Conservation (phyloP, 2,113 vertebrate species). For the Carollia perspicillata region DNA sequence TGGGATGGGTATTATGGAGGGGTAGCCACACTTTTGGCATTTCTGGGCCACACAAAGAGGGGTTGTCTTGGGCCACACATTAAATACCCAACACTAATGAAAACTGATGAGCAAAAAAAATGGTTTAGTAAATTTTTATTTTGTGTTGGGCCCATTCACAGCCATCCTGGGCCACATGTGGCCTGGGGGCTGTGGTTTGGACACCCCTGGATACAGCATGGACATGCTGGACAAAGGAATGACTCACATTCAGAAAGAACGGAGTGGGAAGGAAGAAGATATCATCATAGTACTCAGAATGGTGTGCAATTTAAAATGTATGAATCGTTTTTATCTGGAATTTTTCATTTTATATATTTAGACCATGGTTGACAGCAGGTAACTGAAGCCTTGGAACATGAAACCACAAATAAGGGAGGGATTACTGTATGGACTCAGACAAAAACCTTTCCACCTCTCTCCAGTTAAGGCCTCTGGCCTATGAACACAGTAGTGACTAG, state of each 20-base stretch:
- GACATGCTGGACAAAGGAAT: neutral
- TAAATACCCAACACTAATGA: too few relatives aligned
- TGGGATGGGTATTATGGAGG: neutral
- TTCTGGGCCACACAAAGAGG: too few relatives aligned
- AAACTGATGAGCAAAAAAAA: too few relatives aligned
- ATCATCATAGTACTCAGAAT: neutral
- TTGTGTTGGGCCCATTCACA: too few relatives aligned
- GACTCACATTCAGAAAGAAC: neutral
- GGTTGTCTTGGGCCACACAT: too few relatives aligned
- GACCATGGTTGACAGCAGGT: neutral
- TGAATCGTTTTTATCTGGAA: neutral
- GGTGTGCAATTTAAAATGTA: neutral
- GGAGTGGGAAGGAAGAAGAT: neutral
- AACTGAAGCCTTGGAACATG: neutral
- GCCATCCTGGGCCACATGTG: too few relatives aligned
- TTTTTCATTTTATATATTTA: neutral
- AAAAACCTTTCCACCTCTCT: neutral
- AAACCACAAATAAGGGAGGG: neutral
- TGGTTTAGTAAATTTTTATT: too few relatives aligned
- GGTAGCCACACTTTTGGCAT: too few relatives aligned
- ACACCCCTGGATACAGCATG: neutral
- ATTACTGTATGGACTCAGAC: neutral
- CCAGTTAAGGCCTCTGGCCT: neutral
- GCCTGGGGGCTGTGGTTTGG: too few relatives aligned
- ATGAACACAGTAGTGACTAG: neutral